Percentiles rank a stretch among this genome's conserved stretches.
These are phyloP conservation scores for Pandion haliaetus DNA, from an alignment of 2,113 vertebrate species.

Conservation along the genomic window DNA sequence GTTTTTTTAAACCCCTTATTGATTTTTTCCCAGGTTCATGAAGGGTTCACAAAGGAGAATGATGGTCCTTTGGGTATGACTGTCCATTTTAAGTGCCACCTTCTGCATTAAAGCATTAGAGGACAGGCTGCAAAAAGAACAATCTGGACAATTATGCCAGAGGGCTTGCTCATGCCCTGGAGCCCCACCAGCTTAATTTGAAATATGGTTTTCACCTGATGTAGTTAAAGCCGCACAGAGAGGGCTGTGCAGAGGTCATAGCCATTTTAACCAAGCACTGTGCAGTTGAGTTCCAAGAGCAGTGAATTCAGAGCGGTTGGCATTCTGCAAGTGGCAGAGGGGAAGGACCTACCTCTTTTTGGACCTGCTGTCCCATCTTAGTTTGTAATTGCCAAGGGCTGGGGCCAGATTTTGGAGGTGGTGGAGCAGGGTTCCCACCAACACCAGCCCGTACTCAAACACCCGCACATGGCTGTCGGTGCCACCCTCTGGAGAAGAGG, in stretches of 20 bases:
- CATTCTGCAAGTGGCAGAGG: background rate
- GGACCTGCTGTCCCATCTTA: background rate
- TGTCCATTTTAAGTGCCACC: background rate
- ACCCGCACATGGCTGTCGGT: rapidly evolving
- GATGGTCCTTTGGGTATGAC: background rate
- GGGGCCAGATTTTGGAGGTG: background rate
- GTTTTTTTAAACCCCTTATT: background rate
- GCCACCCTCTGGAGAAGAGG: background rate
- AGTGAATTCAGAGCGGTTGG: background rate
- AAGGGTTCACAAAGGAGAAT: background rate
- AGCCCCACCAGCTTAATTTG: background rate
- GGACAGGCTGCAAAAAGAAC: background rate
- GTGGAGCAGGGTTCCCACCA: background rate
- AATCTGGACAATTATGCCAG: background rate
- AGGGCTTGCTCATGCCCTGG: background rate
- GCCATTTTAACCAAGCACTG: background rate
- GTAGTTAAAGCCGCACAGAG: background rate
- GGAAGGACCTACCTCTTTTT: background rate
- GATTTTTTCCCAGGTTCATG: background rate
- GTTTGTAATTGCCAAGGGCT: rapidly evolving
- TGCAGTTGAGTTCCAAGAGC: background rate
- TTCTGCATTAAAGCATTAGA: background rate
- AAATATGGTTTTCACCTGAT: background rate
- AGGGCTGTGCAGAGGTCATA: rapidly evolving
- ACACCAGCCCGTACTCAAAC: background rate